Base-by-base conservation (phyloP, 2,888 invertebrate species). In the Anorthoa munda region DNA sequence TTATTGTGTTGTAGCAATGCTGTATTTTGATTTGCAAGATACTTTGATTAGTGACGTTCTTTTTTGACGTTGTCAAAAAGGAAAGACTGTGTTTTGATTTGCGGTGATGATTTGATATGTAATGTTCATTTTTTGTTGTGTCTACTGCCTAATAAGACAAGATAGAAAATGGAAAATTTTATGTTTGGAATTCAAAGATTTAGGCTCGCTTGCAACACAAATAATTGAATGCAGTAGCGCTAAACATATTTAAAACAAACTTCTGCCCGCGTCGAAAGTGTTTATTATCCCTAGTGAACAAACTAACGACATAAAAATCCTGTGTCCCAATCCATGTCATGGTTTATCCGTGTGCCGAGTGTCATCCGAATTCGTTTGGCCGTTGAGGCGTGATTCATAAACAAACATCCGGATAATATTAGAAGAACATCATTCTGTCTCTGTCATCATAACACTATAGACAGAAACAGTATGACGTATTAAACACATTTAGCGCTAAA, bases 11-110 rank as follows among this genome's bases (percentile, higher is more conserved):
- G 58, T 4, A 12, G 17, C 70, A 71, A 58, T 64, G 66, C 50
- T 58, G 79, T 48, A 39, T 64, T 26, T 72, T 50, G 39, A 18
- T 79, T 74, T 59, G 51, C 31, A 2, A 58, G 39, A 39, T 31
- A 64, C 18, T 53, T 76, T 31, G 26, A 50, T 46, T 51, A 31
- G 45, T 50, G 58, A 31, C 18, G 26, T 66, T 4, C 45, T 50
- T 48, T 39, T 21, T 15, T 39, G 7, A n/a, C n/a, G n/a, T 12
- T 39, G 39, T 39, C 39, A 9, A 39, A 39, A 39, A 39, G 39
- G 39, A 39, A 9, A 39, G 15, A 9, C 45, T 60, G 45, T 21
- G 9, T 45, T 45, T 60, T 45, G 39, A 60, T 60, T 21, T 23
- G 23, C 55, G 21, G 11, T 39, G 39, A 59, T 60, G 31, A 18